Conservation (phyloP, 2,888 invertebrate genomes). For the Acrobasis consociella region DNA sequence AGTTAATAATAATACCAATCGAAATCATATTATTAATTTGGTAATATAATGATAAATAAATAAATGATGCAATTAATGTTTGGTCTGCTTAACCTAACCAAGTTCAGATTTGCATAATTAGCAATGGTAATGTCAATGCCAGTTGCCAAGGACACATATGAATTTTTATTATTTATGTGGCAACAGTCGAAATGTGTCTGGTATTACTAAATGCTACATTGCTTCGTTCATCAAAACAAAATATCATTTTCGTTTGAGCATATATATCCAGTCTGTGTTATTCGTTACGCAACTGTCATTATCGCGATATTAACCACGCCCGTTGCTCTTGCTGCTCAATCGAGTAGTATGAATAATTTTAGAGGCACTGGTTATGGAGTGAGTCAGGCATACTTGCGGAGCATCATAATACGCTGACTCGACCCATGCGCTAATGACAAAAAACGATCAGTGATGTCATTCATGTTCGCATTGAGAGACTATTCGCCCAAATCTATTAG, state of each 20-base stretch:
- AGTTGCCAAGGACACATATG: neutral
- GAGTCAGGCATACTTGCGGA: slow-evolving; percentile 43
- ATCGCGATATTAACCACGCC: slow-evolving; percentile 42
- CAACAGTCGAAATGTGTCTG: neutral
- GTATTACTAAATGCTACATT: neutral
- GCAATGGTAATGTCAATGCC: neutral
- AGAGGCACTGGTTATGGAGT: slow-evolving; percentile 40
- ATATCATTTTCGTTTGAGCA: neutral
- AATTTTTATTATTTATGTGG: neutral
- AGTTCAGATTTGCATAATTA: neutral
- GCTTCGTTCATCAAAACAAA: neutral
- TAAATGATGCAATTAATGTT: too few species aligned
- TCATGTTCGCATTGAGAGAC: slow-evolving; percentile 40
- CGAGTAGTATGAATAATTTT: slow-evolving; percentile 34
- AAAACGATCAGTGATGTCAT: slow-evolving; percentile 62
- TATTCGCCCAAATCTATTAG: slow-evolving; percentile 38
- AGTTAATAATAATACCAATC: too few species aligned
- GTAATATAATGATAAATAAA: too few species aligned
- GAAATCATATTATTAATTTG: too few species aligned
- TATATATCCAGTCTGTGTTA: slow-evolving; percentile 20
- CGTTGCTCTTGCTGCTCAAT: slow-evolving; percentile 37
- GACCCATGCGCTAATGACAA: slow-evolving; percentile 54
- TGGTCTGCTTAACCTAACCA: too few species aligned
- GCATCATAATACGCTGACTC: slow-evolving; percentile 44
- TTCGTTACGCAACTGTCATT: slow-evolving; percentile 34